Evolutionary conservation across 2,888 invertebrate species (phyloP).

Genomic region (Galerucella calmariensis): DNA sequence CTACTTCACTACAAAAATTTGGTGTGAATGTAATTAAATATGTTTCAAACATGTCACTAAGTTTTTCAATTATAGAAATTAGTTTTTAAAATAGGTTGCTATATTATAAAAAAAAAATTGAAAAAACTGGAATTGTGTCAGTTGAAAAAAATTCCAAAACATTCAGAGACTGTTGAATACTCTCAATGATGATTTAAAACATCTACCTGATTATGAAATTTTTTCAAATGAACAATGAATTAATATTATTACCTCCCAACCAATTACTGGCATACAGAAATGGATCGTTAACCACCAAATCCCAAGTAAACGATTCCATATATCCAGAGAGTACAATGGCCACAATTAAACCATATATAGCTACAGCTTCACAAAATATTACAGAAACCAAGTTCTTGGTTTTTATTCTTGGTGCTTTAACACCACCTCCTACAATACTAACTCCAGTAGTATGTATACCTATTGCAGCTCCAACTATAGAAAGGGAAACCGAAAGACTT

Average conservation of each 20-base stretch:
- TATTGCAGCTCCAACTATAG: slow-evolving; percentile 94
- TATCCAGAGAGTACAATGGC: slow-evolving; percentile 95
- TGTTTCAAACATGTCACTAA: no score
- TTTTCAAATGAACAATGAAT: not conserved
- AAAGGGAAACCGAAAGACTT: slow-evolving; percentile 91
- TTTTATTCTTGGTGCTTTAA: slow-evolving; percentile 98
- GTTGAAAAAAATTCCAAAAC: no score
- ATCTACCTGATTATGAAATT: no score
- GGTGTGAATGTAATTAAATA: no score
- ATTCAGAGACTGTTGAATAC: no score
- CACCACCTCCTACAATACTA: slow-evolving; percentile 97
- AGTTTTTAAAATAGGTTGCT: no score
- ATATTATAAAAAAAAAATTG: no score
- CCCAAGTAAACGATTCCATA: slow-evolving; percentile 68
- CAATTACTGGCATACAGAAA: slow-evolving; percentile 74
- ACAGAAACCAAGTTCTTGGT: slow-evolving; percentile 99
- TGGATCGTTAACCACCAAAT: slow-evolving; percentile 59
- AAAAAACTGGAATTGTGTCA: no score
- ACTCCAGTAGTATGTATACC: slow-evolving; percentile 98
- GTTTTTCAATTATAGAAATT: no score
- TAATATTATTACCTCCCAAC: slow-evolving; percentile 67
- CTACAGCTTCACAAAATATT: slow-evolving; percentile 99
- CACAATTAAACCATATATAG: slow-evolving; percentile 98
- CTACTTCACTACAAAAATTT: no score
- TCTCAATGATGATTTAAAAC: no score